A percentile compares a stretch with the other conserved stretches of the same genome.
phyloP scores from a whole-genome alignment of 2,113 vertebrate genomes.

The Phoxinus phoxinus region DNA sequence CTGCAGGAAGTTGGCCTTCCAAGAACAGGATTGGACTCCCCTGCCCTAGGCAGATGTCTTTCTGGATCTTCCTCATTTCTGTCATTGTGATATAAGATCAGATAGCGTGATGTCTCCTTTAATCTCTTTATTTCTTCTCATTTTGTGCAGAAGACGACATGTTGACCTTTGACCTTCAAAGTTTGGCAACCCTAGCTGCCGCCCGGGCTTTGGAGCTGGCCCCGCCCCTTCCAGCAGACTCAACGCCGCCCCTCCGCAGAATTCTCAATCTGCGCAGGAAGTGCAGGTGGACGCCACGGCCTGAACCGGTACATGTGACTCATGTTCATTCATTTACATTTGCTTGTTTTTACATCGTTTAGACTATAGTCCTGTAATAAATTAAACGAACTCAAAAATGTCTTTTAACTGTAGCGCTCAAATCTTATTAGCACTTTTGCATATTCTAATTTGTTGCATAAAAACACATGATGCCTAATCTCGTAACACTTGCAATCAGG shows the following conservation, averaged over 20 bases:
- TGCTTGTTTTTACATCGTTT: too few species aligned
- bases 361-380: too few species aligned
- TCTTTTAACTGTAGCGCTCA: too few species aligned
- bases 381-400: too few species aligned
- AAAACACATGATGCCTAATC: neutral
- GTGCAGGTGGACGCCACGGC: slow-evolving; percentile 90
- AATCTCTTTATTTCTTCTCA: slow-evolving; percentile 3
- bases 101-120: neutral
- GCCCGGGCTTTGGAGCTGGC: slow-evolving; percentile 86
- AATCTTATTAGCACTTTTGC: too few species aligned
- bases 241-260: slow-evolving; percentile 73
- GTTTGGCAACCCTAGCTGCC: slow-evolving; percentile 88
- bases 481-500: neutral
- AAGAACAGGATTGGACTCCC: neutral
- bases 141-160: slow-evolving; percentile 80
- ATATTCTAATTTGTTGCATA: too few species aligned
- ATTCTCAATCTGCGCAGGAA: slow-evolving; percentile 87
- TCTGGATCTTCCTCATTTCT: neutral
- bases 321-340: neutral
- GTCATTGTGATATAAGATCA: neutral
- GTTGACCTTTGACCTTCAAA: slow-evolving; percentile 89
- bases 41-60: slow-evolving; percentile 6
- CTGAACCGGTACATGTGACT: slow-evolving; percentile 83
- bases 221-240: slow-evolving; percentile 50
- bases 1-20: neutral